Evolutionary conservation across 2,797 vertebrate genomes (phyloP).

Genomic region (Microhierax caerulescens): DNA sequence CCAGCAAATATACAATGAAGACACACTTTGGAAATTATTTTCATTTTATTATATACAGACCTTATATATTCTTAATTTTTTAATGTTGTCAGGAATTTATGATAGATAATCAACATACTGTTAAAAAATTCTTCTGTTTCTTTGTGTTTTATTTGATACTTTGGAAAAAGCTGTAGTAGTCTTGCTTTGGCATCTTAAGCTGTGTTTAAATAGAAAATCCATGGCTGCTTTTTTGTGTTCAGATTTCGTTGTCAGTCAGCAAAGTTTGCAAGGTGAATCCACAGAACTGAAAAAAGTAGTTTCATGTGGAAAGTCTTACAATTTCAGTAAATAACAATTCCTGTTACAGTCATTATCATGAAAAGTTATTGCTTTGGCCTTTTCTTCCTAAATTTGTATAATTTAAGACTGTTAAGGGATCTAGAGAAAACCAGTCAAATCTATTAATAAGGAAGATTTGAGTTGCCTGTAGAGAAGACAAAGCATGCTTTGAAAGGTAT

Average conservation of each 20-base stretch:
- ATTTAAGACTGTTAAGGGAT: background rate
- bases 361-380: background rate
- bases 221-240: background rate
- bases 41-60: background rate
- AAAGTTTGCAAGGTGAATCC: background rate
- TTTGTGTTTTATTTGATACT: background rate
- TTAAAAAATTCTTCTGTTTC: background rate
- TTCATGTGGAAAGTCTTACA: background rate
- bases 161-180: background rate
- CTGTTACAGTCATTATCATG: background rate
- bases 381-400: background rate
- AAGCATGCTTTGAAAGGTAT: background rate
- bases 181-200: background rate
- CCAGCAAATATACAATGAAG: background rate
- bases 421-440: background rate
- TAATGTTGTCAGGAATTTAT: background rate
- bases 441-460: background rate
- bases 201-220: background rate
- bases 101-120: background rate
- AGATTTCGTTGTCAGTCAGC: background rate
- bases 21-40: background rate
- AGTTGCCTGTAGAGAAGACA: background rate
- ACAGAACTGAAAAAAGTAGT: background rate
- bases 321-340: background rate
- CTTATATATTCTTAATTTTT: background rate